These are phyloP conservation scores for Labia minor DNA, from an alignment of 2,888 invertebrate genomes.

Conservation along the genomic window DNA sequence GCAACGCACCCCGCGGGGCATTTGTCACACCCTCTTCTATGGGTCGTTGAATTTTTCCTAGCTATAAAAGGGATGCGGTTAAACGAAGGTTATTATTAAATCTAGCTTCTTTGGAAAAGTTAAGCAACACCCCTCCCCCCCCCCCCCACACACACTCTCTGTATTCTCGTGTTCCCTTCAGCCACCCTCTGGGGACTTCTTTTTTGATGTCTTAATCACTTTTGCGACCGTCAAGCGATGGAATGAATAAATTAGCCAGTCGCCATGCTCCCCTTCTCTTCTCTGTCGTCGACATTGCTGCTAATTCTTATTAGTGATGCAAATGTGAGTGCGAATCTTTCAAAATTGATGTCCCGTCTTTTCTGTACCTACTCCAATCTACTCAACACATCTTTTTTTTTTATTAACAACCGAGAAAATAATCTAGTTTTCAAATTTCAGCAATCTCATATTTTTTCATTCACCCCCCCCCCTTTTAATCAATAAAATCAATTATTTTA, in stretches of 20 bases:
- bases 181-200: neutral
- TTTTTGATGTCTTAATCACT: slow-evolving; percentile 13
- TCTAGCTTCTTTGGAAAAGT: slow-evolving; percentile 8
- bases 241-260: neutral
- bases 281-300: neutral
- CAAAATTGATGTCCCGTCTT: neutral
- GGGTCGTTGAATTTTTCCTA: neutral
- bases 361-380: no score
- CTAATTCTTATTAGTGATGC: neutral
- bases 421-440: no score
- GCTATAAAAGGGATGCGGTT: neutral
- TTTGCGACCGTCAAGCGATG: slow-evolving; percentile 9
- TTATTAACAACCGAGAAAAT: no score
- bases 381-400: no score
- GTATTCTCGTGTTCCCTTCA: no score
- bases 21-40: slow-evolving; percentile 5
- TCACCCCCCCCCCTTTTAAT: no score
- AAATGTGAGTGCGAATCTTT: neutral
- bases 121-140: neutral
- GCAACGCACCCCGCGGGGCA: neutral
- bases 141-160: no score
- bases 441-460: no score
- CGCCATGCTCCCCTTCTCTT: neutral
- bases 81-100: slow-evolving; percentile 13
- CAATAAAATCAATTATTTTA: no score